phyloP scores from a whole-genome alignment of 2,888 invertebrate genomes.

The Phragmatobia fuliginosa region DNA sequence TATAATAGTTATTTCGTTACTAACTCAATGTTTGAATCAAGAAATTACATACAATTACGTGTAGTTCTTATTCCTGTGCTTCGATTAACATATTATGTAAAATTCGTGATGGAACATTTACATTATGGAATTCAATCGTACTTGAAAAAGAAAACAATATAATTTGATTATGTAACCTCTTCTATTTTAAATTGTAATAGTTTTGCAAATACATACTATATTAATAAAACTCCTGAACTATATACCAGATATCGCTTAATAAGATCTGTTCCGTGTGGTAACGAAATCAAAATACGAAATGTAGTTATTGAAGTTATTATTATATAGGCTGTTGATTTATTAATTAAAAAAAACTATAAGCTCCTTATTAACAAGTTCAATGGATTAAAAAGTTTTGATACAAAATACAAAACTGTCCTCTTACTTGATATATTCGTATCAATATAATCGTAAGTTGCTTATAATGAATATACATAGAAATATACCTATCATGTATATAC shows the following conservation, averaged over 20 bases:
- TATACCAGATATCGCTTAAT: too few species aligned
- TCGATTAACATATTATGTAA: neutral
- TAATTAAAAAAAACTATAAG: neutral
- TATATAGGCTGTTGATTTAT: too few species aligned
- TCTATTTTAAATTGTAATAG: too few species aligned
- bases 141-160: neutral
- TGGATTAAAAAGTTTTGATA: conserved; percentile 8
- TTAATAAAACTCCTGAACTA: neutral
- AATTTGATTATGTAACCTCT: neutral
- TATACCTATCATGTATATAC: conserved; percentile 5
- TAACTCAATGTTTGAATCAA: neutral
- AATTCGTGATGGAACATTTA: neutral
- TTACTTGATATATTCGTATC: conserved; percentile 18
- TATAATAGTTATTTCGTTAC: neutral
- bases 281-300: too few species aligned
- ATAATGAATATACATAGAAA: conserved; percentile 4
- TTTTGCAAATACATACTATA: neutral
- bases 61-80: neutral
- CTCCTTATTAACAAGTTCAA: neutral
- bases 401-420: neutral
- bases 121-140: neutral
- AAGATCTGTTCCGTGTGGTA: too few species aligned
- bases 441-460: conserved; percentile 29
- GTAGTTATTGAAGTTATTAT: too few species aligned
- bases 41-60: neutral